Evolutionary conservation across 2,797 vertebrate species (phyloP).

Genomic region (Triplophysa bombifrons): DNA sequence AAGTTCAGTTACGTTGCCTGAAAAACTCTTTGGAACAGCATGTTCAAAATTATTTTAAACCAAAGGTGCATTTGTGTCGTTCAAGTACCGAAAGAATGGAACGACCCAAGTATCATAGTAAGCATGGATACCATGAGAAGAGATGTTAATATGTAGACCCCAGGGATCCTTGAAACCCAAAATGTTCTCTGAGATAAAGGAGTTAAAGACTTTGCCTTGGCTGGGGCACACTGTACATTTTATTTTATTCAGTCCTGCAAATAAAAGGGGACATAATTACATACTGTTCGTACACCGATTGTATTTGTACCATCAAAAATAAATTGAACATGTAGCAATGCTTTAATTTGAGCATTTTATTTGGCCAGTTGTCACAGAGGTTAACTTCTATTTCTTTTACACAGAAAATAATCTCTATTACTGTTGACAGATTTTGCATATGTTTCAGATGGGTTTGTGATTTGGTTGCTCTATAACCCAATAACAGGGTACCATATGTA

Average conservation of each 20-base stretch:
- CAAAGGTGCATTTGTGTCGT: slow-evolving; percentile 25
- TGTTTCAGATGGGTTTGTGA: slow-evolving; percentile 43
- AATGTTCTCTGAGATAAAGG: background rate
- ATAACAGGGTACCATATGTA: slow-evolving; percentile 33
- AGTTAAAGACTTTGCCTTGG: background rate
- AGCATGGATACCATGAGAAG: slow-evolving; percentile 39
- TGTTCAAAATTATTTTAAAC: slow-evolving; percentile 31
- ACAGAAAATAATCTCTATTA: slow-evolving; percentile 28
- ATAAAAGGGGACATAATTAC: background rate
- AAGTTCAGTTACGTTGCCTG: slow-evolving; percentile 15
- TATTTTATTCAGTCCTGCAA: background rate
- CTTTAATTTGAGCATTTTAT: slow-evolving; percentile 47
- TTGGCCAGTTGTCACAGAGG: slow-evolving; percentile 50
- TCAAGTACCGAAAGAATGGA: slow-evolving; percentile 24
- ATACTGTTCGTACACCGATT: slow-evolving; percentile 16
- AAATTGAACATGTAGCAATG: background rate
- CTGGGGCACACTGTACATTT: background rate
- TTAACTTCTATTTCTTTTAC: slow-evolving; percentile 10
- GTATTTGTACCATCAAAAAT: slow-evolving; percentile 54
- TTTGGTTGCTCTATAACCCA: slow-evolving; percentile 24
- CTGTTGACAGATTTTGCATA: slow-evolving; percentile 50
- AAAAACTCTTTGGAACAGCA: slow-evolving; percentile 29
- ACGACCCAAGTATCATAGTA: slow-evolving; percentile 38
- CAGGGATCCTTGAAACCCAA: background rate
- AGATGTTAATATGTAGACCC: background rate